A percentile compares a stretch with the other conserved stretches of the same genome.
Conservation (phyloP, 2,888 invertebrate genomes). For the Hermaeophaga mercurialis region DNA sequence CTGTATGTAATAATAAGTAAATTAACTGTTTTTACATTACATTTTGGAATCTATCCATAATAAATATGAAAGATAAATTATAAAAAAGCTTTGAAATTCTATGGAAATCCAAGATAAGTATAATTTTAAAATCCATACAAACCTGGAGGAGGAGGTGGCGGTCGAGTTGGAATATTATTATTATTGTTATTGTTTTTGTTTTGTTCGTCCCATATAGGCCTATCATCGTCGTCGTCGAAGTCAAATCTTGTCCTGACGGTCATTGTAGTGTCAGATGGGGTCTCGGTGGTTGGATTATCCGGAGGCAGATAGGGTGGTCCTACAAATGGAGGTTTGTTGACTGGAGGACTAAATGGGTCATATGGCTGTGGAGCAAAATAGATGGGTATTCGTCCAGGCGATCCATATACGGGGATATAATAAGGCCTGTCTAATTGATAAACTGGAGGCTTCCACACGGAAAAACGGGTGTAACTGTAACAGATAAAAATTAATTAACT, state of each 20-base stretch:
- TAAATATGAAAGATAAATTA: too few relatives aligned
- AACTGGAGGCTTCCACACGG: constrained; percentile 46
- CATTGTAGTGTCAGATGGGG: constrained; percentile 25
- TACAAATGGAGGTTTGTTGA: constrained; percentile 41
- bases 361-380: constrained; percentile 53
- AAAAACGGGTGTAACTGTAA: constrained; percentile 21
- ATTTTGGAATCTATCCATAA: too few relatives aligned
- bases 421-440: constrained; percentile 52
- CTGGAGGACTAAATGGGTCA: constrained; percentile 45
- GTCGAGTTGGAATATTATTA: constrained; percentile 24
- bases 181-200: neutral
- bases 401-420: constrained; percentile 51
- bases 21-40: too few relatives aligned
- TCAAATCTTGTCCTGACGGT: constrained; percentile 18
- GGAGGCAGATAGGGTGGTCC: constrained; percentile 49
- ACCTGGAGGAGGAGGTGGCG: constrained; percentile 23
- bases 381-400: constrained; percentile 46
- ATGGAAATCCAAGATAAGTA: too few relatives aligned
- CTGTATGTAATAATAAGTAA: too few relatives aligned
- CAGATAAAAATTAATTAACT: too few relatives aligned
- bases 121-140: neutral
- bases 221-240: constrained; percentile 44
- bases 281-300: constrained; percentile 16
- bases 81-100: too few relatives aligned
- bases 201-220: constrained; percentile 46